Percentiles rank a stretch among this genome's conserved stretches.
Evolutionary conservation across 2,888 invertebrate genomes (phyloP).

Genomic region (Leptura quadrifasciata): DNA sequence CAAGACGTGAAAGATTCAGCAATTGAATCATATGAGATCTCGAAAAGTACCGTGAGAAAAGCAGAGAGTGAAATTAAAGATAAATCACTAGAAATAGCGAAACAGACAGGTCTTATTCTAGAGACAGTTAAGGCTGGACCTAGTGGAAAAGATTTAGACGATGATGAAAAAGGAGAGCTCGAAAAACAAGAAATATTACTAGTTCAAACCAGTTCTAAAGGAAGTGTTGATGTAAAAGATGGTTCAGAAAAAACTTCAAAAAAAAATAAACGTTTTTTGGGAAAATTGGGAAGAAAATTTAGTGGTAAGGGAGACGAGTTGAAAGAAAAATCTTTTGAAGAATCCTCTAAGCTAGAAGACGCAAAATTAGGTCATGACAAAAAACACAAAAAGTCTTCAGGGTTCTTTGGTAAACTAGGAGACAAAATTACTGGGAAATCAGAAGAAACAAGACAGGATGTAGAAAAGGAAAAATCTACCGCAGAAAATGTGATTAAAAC

Average conservation of each 20-base stretch:
- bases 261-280: constrained; percentile 36
- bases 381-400: constrained; percentile 39
- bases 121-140: not conserved
- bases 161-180: not conserved
- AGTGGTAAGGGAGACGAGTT: constrained; percentile 26
- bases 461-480: constrained; percentile 23
- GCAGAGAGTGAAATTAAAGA: not conserved
- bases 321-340: constrained; percentile 32
- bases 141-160: not conserved
- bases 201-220: not conserved
- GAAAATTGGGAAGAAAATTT: constrained; percentile 34
- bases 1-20: constrained; percentile 28
- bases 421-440: constrained; percentile 49
- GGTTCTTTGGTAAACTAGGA: constrained; percentile 47
- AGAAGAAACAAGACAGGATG: constrained; percentile 44
- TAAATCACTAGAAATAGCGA: not conserved
- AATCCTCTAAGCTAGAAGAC: constrained; percentile 16
- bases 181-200: not conserved
- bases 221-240: constrained; percentile 27
- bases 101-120: not conserved
- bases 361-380: constrained; percentile 14
- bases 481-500: not conserved
- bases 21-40: constrained; percentile 13
- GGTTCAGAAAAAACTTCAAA: constrained; percentile 29
- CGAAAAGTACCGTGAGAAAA: constrained; percentile 4